Base-by-base conservation (phyloP, 2,113 vertebrate species). In the Polypterus bichir region DNA sequence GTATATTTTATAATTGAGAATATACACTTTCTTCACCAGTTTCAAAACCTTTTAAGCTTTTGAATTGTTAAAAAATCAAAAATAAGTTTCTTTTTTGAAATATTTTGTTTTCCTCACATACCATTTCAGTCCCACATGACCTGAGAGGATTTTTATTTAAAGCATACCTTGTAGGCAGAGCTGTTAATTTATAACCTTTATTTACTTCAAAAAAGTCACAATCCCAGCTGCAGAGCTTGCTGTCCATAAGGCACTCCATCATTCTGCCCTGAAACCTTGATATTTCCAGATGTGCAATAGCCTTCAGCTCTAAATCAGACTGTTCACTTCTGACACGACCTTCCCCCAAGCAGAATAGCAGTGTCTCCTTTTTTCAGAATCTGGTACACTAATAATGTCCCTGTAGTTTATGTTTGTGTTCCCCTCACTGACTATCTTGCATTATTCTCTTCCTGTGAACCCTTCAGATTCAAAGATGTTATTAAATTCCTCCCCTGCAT, bases 201-300 rank as follows among this genome's bases (percentile, higher is more conserved):
- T 77, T 66, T 46, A 62, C 53, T 73, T 65, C 0, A 0, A 59
- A 59, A 68, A 66, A 54, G 66, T 44, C 55, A 11, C 47, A 58
- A 9, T 69, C 63, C 54, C 73, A 68, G 64, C 57, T 72, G 54
- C 61, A 64, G 11, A 47, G 48, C 59, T 70, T 79, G 53, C 59
- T 70, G 59, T 62, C 62, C 69, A 66, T 58, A 72, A 72, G 60
- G 4, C 11, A 63, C 44, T 71, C 11, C 7, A 59, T 73, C 65
- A 69, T 70, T 74, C 64, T 44, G 62, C 44, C 52, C 66, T 66
- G 54, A 76, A 73, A 57, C 8, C 63, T 44, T 1, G n/a, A 59
- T 68, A 63, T 71, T 49, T 69, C 66, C 66, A 70, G 64, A 73
- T 75, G 53, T 70, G 73, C 64, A 59, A 68, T n/a, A 57, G 59